Base-by-base conservation (phyloP, 2,888 invertebrate genomes). In the Hyposoter didymator region DNA sequence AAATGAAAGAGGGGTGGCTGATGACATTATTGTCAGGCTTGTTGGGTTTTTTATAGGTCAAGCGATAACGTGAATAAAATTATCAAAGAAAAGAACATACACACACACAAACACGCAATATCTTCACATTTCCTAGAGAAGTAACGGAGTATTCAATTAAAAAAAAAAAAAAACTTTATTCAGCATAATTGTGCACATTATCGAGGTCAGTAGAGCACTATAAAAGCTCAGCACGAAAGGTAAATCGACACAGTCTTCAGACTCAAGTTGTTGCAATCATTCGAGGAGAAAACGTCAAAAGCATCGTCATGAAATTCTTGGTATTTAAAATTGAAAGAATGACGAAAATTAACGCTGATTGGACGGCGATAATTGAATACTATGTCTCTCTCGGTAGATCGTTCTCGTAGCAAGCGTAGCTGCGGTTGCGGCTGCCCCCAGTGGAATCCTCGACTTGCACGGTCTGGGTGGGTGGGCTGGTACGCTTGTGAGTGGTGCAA, bases 401-500 rank as follows among this genome's bases (percentile, higher is more conserved):
- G 72, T 79, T 28, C 59, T 87, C 39, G 80, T 78, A 47, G 84
- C 75, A 14, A 55, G 88, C n/a, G 81, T 84, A 22, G 84, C 88
- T 69, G 84, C 32, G 62, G 89, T 87, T 70, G 84, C 86, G 8
- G 89, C 89, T 7, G 89, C 89, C 7, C 90, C 90, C 17, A 90
- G 89, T 74, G 85, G 85, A 35, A 62, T 89, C 55, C 80, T 82
- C 49, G 82, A 75, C 35, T 66, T 82, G 62, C 84, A 85, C 76
- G 84, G 79, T 22, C 73, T 84, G 5, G 79, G 69, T n/a, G 84
- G 82, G 22, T 82, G 86, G 67, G 73, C 79, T 14, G 82, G 87
- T n/a, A 82, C 84, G 47, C 75, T 85, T 10, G 22, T 88, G 62
- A 84, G 84, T 32, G 87, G 86, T 43, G 81, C 85, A 14, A 82